A percentile compares a stretch with the other conserved stretches of the same genome.
Conservation (phyloP, 2,113 vertebrate genomes). For the Platycercus adscitus region DNA sequence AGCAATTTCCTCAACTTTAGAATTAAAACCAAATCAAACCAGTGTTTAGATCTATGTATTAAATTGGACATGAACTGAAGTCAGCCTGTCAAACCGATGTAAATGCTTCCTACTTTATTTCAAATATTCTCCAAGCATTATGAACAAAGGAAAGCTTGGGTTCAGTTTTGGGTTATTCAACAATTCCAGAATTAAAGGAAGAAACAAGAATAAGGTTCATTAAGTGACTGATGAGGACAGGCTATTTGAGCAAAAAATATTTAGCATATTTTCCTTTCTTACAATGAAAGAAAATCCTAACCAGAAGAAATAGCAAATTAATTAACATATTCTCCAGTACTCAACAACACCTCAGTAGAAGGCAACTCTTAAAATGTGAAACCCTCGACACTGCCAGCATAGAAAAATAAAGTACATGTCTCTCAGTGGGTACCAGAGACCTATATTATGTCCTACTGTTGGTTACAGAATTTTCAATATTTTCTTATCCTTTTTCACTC, state of each 20-base stretch:
- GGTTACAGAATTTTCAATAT: constrained; percentile 86
- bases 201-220: neutral
- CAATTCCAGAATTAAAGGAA: neutral
- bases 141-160: neutral
- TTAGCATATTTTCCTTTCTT: constrained; percentile 18
- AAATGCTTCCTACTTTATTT: neutral
- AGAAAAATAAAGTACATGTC: constrained; percentile 76
- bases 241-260: neutral
- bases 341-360: constrained; percentile 56
- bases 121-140: neutral
- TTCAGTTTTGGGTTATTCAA: neutral
- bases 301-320: constrained; percentile 45
- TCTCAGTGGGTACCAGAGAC: constrained; percentile 76
- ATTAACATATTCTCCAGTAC: constrained; percentile 56
- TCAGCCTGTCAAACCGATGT: neutral
- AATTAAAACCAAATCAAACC: neutral
- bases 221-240: neutral
- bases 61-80: neutral
- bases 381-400: constrained; percentile 73
- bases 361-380: constrained; percentile 70
- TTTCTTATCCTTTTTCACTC: constrained; percentile 86
- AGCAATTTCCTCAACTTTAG: neutral
- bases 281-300: constrained; percentile 41
- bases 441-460: constrained; percentile 80
- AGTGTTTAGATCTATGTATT: neutral